Evolutionary conservation across 2,797 vertebrate species (phyloP), one percentile per base, ranked within the genome.

Genomic region (Toxotes lorentzi): DNA sequence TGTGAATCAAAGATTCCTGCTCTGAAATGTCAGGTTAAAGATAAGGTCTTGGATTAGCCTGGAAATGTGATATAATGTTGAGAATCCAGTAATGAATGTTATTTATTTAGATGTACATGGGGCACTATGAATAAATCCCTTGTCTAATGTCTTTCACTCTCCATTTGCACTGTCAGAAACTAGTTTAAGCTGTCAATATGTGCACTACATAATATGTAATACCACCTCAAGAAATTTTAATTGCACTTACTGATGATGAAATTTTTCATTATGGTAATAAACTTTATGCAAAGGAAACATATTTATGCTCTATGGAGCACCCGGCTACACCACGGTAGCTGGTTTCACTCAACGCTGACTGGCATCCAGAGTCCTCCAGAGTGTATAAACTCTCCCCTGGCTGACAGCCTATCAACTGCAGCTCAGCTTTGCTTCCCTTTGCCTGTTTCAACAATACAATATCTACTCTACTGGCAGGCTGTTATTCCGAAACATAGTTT

Each of bases 381-480:
- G 78, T 70, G 56, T 50, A 71, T 66, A 88, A 67, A 82, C 65
- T 78, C 78, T 83, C 23, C 67, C 45, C 82, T 91, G 92, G 89
- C 89, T 79, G 57, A 70, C 66, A 70, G 88, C 91, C 89, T 92
- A 91, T 92, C 88, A 83, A 73, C 89, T 81, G 78, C 45, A 72
- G 78, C 64, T 78, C 86, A 87, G 87, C 85, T 79, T 72, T 73
- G 75, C 76, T 78, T 85, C 65, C 45, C 57, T 86, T 88, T 71
- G 84, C 69, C 87, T 91, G 89, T 89, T 91, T 88, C 82, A 89
- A 88, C 89, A 92, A 75, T 50, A 70, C 84, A 86, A 75, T 78
- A 86, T 91, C 79, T 75, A 40, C 61, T 84, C 85, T 30, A 40
- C 60, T 74, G 76, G 63, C 89, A 86, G 81, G 45, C 66, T 82